Evolutionary conservation across 2,797 vertebrate species (phyloP).

Genomic region (Cirrhinus mrigala): DNA sequence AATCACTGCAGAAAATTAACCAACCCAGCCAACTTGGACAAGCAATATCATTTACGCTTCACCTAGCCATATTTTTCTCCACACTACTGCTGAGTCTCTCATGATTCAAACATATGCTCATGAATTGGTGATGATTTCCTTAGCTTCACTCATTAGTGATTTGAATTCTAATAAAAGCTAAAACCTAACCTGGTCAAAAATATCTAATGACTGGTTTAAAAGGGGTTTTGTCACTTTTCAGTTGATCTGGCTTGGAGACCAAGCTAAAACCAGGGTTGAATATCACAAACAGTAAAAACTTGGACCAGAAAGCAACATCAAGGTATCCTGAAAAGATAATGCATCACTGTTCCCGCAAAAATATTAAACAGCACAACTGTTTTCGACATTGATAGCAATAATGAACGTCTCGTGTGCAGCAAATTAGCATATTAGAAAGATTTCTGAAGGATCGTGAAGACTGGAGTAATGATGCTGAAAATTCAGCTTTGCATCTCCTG

Average conservation of each 20-base stretch:
- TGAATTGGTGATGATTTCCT: neutral
- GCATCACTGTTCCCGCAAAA: neutral
- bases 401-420: neutral
- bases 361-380: neutral
- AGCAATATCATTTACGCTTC: neutral
- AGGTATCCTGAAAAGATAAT: too few species aligned
- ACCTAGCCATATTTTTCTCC: neutral
- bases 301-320: neutral
- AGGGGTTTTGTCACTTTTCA: too few species aligned
- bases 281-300: neutral
- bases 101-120: neutral
- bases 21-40: neutral
- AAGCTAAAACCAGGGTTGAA: neutral
- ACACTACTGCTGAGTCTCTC: neutral
- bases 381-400: neutral
- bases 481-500: neutral
- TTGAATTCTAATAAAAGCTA: neutral
- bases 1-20: too few species aligned
- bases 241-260: neutral
- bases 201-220: too few species aligned
- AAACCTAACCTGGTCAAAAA: neutral
- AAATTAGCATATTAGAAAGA: neutral
- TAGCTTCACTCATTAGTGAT: neutral
- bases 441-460: neutral
- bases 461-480: neutral